These are phyloP conservation scores for Lagocephalus sceleratus DNA, from an alignment of 2,797 vertebrate genomes.

Conservation along the genomic window DNA sequence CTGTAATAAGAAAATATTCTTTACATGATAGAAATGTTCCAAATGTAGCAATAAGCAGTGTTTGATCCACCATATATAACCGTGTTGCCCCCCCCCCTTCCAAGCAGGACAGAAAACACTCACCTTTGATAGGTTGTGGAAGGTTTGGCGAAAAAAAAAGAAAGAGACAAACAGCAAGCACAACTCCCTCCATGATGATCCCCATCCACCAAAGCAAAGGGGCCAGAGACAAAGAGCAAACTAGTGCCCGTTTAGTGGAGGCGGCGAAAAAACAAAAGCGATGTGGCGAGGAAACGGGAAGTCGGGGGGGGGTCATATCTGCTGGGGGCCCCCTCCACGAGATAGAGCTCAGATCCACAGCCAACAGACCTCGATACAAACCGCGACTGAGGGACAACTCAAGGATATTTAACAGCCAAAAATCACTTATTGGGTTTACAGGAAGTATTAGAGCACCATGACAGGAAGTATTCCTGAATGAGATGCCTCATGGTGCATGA, in stretches of 20 bases:
- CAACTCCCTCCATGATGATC: conserved; percentile 19
- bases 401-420: not conserved
- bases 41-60: not conserved
- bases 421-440: not conserved
- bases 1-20: not conserved
- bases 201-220: not conserved
- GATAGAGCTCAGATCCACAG: conserved; percentile 27
- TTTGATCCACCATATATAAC: no score
- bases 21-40: not conserved
- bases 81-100: no score
- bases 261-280: not conserved
- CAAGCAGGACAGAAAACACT: not conserved
- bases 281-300: conserved; percentile 65
- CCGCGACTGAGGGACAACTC: not conserved
- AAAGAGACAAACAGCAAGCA: no score
- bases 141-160: no score
- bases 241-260: not conserved
- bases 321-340: conserved; percentile 52
- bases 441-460: not conserved
- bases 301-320: conserved; percentile 55
- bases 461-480: conserved; percentile 1
- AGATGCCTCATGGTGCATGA: no score
- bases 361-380: not conserved
- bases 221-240: conserved; percentile 1
- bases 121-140: no score